Evolutionary conservation across 2,113 vertebrate species (phyloP), one percentile per base, ranked within the genome.

Genomic region (Sitta europaea): DNA sequence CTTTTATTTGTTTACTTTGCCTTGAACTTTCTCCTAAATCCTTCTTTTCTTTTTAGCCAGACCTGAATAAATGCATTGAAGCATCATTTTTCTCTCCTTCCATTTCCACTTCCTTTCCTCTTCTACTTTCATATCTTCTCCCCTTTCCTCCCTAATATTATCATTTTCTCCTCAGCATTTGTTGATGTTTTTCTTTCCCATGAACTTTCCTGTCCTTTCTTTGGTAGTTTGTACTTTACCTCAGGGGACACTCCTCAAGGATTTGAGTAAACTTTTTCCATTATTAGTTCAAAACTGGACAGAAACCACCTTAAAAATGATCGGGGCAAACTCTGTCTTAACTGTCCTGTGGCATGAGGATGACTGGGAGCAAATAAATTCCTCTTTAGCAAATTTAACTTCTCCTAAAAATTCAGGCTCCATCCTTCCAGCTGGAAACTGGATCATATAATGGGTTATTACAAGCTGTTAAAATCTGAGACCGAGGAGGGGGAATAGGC

Each of bases 381-480:
- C 48, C 71, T 59, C 11, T 83, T 94, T 71, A 80, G 84, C 81
- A 79, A 81, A 77, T 85, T 66, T 45, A 86, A 65, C 66, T 93
- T 92, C 73, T 73, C 61, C 45, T 88, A 75, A 93, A 92, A 84
- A 80, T 90, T 75, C 70, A 79, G 5, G 43, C 67, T 94, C 33
- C 71, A 73, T 95, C 59, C 58, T 96, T 88, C 95, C 94, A 91
- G 71, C 59, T 94, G 68, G 79, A 90, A 95, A 88, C 55, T 81
- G 86, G 85, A 86, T 72, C 86, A 84, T 90, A 53, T 81, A 74
- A 94, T 42, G 75, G 36, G 50, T 86, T 95, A 95, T 94, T 90
- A 94, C 45, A 92, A 96, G 75, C 87, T 97, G 89, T 93, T 96
- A 95, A 91, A 90, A 57, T 93, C 20, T 95, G 71, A 94, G 66